Conservation (phyloP, 2,797 vertebrate genomes). For the Phrynocephalus vlangalii region DNA sequence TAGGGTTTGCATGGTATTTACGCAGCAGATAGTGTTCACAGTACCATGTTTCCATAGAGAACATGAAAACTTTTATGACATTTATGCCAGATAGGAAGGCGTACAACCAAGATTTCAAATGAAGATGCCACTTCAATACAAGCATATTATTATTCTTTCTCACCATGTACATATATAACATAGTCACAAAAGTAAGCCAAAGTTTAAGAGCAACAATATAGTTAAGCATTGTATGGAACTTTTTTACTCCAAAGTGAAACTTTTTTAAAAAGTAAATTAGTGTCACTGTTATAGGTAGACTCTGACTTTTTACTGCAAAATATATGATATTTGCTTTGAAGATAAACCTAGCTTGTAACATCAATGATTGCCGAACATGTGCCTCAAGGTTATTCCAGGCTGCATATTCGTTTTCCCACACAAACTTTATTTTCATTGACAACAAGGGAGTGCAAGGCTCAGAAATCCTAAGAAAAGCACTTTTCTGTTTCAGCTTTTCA, state of each 20-base stretch:
- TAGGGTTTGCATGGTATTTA: rapidly evolving
- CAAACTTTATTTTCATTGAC: no score
- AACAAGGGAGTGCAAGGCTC: no score
- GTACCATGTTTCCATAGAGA: neutral
- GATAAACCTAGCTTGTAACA: neutral
- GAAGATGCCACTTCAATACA: neutral
- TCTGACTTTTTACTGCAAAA: neutral
- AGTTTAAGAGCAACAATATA: neutral
- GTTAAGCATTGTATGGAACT: neutral
- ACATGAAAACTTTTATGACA: neutral
- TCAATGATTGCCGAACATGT: neutral
- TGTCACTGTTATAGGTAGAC: no score
- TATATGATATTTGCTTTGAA: neutral
- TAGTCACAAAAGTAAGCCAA: neutral
- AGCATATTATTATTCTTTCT: neutral
- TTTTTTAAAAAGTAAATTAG: neutral
- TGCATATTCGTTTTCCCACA: no score
- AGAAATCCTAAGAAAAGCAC: no score
- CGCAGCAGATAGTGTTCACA: neutral
- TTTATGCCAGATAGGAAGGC: neutral
- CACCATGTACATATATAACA: neutral
- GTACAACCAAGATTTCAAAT: neutral
- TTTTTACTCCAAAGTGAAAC: neutral
- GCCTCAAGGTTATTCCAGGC: no score
- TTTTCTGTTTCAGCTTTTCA: no score